phyloP scores from a whole-genome alignment of 2,113 vertebrate genomes.

The Triplophysa dalaica region DNA sequence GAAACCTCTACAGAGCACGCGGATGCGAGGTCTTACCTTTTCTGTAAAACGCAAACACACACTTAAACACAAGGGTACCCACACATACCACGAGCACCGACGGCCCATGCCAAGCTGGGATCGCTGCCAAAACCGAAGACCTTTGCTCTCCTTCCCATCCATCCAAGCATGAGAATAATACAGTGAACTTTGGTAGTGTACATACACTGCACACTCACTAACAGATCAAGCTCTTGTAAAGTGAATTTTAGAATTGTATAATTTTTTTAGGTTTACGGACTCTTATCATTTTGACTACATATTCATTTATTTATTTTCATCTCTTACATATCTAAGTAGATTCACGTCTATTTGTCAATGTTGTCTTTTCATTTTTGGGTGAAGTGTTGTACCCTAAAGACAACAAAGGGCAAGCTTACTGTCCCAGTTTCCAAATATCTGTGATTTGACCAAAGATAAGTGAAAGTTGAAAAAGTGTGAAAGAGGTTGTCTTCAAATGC shows the following conservation, averaged over 20 bases:
- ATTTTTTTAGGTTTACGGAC: too few species aligned
- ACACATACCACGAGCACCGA: slow-evolving; percentile 45
- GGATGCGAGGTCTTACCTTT: slow-evolving; percentile 15
- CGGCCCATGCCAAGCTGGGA: slow-evolving; percentile 50
- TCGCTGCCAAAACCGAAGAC: slow-evolving; percentile 42
- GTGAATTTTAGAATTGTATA: too few species aligned
- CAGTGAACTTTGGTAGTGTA: background rate
- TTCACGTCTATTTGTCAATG: too few species aligned
- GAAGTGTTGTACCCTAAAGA: too few species aligned
- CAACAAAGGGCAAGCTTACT: too few species aligned
- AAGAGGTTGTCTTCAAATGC: background rate
- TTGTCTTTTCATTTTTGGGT: too few species aligned
- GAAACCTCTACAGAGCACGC: slow-evolving; percentile 41
- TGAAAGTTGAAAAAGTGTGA: slow-evolving; percentile 20
- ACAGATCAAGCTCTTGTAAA: background rate
- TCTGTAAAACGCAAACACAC: slow-evolving; percentile 29
- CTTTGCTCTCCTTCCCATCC: slow-evolving; percentile 47
- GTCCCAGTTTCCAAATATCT: background rate
- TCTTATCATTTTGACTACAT: too few species aligned
- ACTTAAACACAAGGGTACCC: slow-evolving; percentile 39
- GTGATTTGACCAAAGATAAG: background rate
- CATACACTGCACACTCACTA: background rate
- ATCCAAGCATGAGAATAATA: slow-evolving; percentile 48
- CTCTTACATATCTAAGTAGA: too few species aligned
- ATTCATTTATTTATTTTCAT: too few species aligned